Evolutionary conservation across 2,888 invertebrate genomes (phyloP).

Genomic region (Glyphotaelius pellucidus): DNA sequence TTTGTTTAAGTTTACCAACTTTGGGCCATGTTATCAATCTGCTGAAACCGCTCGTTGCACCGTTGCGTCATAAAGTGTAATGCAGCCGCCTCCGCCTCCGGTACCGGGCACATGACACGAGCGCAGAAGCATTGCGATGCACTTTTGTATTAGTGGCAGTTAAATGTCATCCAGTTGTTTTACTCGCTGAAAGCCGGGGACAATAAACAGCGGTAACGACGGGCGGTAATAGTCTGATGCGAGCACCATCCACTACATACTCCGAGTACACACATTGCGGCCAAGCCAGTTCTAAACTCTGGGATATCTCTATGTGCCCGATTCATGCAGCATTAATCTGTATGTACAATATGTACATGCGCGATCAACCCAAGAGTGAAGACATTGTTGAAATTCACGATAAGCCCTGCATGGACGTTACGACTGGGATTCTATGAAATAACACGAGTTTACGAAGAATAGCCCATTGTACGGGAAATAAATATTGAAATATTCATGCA

Average conservation of each 20-base stretch:
- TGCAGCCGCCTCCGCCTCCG: not conserved
- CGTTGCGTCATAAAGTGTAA: not conserved
- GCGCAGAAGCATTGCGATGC: not conserved
- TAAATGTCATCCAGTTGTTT: constrained; percentile 32
- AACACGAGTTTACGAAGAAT: not conserved
- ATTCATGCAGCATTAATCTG: constrained; percentile 43
- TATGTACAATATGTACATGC: constrained; percentile 50
- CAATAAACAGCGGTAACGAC: constrained; percentile 15
- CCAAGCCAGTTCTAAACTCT: constrained; percentile 34
- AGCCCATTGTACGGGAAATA: not conserved
- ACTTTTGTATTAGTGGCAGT: constrained; percentile 5
- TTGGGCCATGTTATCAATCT: not conserved
- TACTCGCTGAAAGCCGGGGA: not conserved
- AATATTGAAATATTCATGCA: not conserved
- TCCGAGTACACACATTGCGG: not conserved
- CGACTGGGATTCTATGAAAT: not conserved
- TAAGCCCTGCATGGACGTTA: not conserved
- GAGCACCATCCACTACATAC: constrained; percentile 23
- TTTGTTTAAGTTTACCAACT: not conserved
- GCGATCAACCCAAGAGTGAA: constrained; percentile 41
- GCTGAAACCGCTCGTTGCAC: not conserved
- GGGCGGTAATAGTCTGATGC: not conserved
- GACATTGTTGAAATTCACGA: constrained; percentile 51
- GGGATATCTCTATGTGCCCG: constrained; percentile 48
- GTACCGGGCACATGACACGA: not conserved